phyloP scores from a whole-genome alignment of 2,113 vertebrate genomes.

The Glaucomys volans region DNA sequence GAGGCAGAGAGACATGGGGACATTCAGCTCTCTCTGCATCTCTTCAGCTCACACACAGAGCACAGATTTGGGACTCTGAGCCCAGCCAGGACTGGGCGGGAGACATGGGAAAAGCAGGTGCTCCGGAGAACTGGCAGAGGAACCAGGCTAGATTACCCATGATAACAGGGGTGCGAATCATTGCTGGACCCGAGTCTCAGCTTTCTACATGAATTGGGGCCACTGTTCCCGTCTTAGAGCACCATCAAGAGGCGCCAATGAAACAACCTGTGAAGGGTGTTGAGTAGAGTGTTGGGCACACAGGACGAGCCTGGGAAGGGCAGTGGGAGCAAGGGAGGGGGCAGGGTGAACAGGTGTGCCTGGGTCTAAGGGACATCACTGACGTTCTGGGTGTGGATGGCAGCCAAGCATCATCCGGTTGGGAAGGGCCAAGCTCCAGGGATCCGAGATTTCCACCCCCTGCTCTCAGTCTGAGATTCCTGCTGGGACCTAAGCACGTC shows the following conservation, averaged over 20 bases:
- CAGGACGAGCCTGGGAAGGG: rapidly evolving
- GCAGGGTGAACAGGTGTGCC: background rate
- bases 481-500: rapidly evolving
- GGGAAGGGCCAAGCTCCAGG: rapidly evolving
- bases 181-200: background rate
- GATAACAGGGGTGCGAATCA: background rate
- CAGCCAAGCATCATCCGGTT: background rate
- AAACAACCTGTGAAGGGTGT: rapidly evolving
- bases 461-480: background rate
- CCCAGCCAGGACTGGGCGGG: background rate
- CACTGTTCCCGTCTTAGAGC: background rate
- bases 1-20: too few species aligned
- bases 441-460: rapidly evolving
- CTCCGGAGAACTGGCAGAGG: background rate
- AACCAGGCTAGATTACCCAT: background rate
- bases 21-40: too few species aligned
- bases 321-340: background rate
- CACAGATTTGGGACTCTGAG: background rate
- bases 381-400: too few species aligned
- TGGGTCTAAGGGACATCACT: background rate
- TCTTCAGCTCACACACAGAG: background rate
- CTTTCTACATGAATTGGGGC: background rate
- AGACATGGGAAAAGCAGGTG: background rate
- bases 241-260: rapidly evolving
- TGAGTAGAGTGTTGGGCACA: too few species aligned